A percentile compares a stretch with the other conserved stretches of the same genome.
Conservation (phyloP, 2,113 vertebrate species). For the Indicator maculatus region DNA sequence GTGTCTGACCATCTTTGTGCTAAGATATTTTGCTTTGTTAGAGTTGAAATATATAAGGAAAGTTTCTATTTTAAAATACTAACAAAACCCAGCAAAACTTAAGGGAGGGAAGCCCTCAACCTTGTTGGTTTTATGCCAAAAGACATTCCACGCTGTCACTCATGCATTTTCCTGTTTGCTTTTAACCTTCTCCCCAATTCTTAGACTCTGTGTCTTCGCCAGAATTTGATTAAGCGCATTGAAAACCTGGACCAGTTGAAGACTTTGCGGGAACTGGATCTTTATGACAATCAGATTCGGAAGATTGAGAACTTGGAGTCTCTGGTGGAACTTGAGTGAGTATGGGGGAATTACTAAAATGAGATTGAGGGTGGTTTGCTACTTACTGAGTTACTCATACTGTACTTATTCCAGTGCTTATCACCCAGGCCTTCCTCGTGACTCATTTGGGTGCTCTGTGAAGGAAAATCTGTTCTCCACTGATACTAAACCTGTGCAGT, state of each 20-base stretch:
- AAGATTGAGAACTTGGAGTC: conserved; percentile 92
- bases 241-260: conserved; percentile 91
- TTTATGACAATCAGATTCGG: conserved; percentile 97
- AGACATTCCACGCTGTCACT: neutral
- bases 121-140: neutral
- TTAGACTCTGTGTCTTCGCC: conserved; percentile 93
- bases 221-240: conserved; percentile 94
- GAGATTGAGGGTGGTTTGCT: neutral
- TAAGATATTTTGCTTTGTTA: neutral
- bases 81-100: neutral
- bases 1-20: neutral
- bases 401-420: neutral
- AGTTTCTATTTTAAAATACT: neutral
- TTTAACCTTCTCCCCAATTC: neutral
- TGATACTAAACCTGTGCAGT: neutral
- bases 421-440: neutral
- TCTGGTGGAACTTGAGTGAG: conserved; percentile 92
- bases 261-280: conserved; percentile 89
- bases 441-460: neutral
- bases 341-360: neutral
- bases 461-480: neutral
- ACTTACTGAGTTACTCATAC: neutral
- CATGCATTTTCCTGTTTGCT: neutral
- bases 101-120: rapidly evolving
- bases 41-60: neutral